These are phyloP conservation scores for Pantherophis vulpinus DNA, from an alignment of 2,797 vertebrate species.

Conservation along the genomic window DNA sequence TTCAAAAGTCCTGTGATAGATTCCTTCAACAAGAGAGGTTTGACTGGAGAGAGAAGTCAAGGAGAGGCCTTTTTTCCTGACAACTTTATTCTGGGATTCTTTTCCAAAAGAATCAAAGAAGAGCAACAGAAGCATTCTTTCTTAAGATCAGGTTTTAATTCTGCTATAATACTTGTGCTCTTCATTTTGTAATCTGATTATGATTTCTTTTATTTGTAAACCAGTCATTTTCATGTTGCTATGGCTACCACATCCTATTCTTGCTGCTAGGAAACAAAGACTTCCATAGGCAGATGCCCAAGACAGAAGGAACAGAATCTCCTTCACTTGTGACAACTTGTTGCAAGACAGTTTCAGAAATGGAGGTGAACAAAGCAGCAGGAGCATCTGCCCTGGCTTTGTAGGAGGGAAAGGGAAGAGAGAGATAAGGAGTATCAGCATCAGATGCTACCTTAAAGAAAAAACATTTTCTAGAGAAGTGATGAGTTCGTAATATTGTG, in stretches of 20 bases:
- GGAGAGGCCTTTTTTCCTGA: not conserved
- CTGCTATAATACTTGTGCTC: not conserved
- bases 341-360: not conserved
- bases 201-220: not conserved
- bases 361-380: not conserved
- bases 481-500: not conserved
- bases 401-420: not conserved
- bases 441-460: not conserved
- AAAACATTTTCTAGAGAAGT: not conserved
- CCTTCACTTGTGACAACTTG: not conserved
- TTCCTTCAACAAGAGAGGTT: not conserved
- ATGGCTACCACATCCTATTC: not conserved
- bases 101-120: not conserved
- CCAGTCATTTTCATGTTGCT: not conserved
- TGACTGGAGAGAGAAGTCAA: not conserved
- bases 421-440: not conserved
- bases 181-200: not conserved
- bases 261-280: not conserved
- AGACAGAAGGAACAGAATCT: not conserved
- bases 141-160: not conserved
- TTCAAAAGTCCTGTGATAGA: not conserved
- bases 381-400: not conserved
- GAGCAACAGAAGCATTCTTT: not conserved
- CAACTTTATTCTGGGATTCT: not conserved
- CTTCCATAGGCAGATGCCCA: not conserved